Conservation (phyloP, 1,140 invertebrate species). For the Melitaea cinxia region DNA sequence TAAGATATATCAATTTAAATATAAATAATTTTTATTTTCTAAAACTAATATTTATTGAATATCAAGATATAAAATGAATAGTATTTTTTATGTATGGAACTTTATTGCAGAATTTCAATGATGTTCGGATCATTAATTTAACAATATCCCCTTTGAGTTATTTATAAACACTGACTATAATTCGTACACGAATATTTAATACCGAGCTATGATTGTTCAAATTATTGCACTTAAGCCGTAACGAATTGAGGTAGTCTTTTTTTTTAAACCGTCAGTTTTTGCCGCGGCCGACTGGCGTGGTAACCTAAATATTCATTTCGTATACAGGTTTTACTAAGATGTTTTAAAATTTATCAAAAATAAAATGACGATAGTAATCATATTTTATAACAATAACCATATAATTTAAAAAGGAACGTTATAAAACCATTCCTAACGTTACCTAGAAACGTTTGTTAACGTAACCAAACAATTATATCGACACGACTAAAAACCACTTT, state of each 20-base stretch:
- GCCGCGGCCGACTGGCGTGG: conserved; percentile 3
- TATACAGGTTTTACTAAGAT: not conserved
- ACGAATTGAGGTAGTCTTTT: conserved; percentile 22
- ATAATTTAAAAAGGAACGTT: conserved; percentile 6
- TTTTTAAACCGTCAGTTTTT: conserved; percentile 18
- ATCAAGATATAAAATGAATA: too few relatives aligned
- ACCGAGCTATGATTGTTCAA: not conserved
- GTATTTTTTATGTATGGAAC: too few relatives aligned
- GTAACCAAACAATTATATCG: too few relatives aligned
- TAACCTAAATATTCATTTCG: conserved; percentile 5
- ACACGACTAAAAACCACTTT: conserved; percentile 11
- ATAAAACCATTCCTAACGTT: conserved; percentile 16
- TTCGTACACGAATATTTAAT: not conserved
- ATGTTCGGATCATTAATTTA: not conserved
- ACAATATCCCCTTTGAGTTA: too few relatives aligned
- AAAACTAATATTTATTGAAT: too few relatives aligned
- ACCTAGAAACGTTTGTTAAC: too few relatives aligned
- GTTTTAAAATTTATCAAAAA: not conserved
- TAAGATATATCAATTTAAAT: too few relatives aligned
- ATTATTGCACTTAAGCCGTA: conserved; percentile 7
- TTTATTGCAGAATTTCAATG: too few relatives aligned
- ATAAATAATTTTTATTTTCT: too few relatives aligned
- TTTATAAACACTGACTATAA: too few relatives aligned
- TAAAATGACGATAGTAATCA: not conserved
- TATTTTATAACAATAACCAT: too few relatives aligned